These are phyloP conservation scores for Pipra filicauda DNA, from an alignment of 2,113 vertebrate genomes.

Conservation along the genomic window DNA sequence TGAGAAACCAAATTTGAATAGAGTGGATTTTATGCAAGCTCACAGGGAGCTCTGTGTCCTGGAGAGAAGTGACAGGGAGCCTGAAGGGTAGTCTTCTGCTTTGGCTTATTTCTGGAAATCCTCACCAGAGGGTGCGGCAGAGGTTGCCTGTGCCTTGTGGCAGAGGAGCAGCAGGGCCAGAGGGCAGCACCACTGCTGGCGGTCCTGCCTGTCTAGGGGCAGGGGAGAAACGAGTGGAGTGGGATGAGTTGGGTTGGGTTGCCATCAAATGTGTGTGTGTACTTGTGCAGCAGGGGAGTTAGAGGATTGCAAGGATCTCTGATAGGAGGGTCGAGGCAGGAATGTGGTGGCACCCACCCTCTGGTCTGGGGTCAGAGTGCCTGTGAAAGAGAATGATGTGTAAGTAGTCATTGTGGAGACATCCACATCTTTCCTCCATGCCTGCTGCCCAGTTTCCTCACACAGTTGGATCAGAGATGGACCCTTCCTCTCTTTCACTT, in stretches of 20 bases:
- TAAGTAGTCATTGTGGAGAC: not conserved
- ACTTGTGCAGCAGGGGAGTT: not conserved
- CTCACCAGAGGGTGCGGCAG: not conserved
- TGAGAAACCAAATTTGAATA: not conserved
- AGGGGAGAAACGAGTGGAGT: accelerated
- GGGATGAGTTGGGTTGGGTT: not conserved
- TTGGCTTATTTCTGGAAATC: not conserved
- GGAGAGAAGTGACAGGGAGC: not conserved
- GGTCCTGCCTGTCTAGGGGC: not conserved
- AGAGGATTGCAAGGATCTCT: not conserved
- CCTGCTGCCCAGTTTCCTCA: not conserved
- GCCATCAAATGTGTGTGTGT: no score
- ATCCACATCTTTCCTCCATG: not conserved
- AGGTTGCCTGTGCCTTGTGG: not conserved
- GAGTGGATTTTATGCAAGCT: not conserved
- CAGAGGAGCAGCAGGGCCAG: not conserved
- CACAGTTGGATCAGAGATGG: not conserved
- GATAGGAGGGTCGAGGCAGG: not conserved
- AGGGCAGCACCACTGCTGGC: not conserved
- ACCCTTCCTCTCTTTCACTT: not conserved
- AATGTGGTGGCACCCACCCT: not conserved
- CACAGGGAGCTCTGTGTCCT: not conserved
- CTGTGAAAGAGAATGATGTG: not conserved
- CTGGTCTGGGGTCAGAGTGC: not conserved
- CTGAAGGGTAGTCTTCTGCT: not conserved